Conservation (phyloP, 2,113 vertebrate species). For the Dromiciops gliroides region DNA sequence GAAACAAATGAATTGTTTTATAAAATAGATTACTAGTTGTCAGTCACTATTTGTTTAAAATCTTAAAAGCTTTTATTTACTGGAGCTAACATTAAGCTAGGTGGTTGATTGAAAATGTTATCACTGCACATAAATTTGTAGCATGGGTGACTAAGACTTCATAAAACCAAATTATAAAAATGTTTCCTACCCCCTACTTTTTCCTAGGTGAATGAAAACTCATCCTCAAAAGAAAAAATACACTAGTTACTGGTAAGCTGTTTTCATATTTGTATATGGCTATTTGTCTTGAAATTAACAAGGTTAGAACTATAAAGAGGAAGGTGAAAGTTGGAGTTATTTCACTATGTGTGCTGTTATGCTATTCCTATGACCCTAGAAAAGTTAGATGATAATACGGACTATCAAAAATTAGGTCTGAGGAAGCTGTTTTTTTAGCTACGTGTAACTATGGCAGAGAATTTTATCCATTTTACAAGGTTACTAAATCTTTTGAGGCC, state of each 20-base stretch:
- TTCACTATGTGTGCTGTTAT: background rate
- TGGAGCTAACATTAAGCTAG: background rate
- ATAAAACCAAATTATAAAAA: background rate
- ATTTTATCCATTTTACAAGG: background rate
- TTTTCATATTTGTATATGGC: background rate
- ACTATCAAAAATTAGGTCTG: background rate
- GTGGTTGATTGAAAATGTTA: background rate
- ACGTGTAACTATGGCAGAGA: background rate
- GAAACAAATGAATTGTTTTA: background rate
- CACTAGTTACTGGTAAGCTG: constrained; percentile 66
- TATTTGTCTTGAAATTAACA: background rate
- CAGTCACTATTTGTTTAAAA: background rate
- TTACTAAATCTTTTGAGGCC: background rate
- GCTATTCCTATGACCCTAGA: background rate
- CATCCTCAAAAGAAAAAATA: constrained; percentile 55
- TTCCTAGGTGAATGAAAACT: constrained; percentile 54
- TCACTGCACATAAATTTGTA: background rate
- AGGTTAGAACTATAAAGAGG: background rate
- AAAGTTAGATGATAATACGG: background rate
- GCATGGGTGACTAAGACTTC: no score
- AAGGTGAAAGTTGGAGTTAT: background rate
- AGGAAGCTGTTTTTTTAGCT: background rate
- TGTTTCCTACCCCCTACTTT: constrained; percentile 53
- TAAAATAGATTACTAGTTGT: background rate
- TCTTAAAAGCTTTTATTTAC: rapidly evolving